phyloP scores from a whole-genome alignment of 2,113 vertebrate species.

The Platycercus adscitus region DNA sequence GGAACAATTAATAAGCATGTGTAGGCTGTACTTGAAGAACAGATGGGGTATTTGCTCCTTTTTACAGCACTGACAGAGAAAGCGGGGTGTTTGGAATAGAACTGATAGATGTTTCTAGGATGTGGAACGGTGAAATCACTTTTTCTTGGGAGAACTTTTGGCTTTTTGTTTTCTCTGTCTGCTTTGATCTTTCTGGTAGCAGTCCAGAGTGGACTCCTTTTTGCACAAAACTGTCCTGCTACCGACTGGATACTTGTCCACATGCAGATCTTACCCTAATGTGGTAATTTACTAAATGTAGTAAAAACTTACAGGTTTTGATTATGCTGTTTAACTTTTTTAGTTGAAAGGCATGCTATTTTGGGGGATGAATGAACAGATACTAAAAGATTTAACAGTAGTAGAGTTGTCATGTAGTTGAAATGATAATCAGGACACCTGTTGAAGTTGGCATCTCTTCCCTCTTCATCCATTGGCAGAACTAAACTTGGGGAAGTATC shows the following conservation, averaged over 20 bases:
- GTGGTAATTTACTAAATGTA: neutral
- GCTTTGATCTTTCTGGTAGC: neutral
- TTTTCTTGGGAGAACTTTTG: neutral
- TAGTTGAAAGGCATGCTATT: neutral
- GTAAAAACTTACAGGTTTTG: neutral
- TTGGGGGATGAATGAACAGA: neutral
- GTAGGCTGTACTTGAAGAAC: neutral
- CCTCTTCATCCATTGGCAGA: neutral
- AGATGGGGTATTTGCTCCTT: neutral
- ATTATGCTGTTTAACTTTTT: neutral
- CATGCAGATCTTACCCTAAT: neutral
- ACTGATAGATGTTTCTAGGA: neutral
- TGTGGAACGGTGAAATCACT: neutral
- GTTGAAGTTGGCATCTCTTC: neutral
- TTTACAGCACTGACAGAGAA: neutral
- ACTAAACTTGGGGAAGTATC: neutral
- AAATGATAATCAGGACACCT: neutral
- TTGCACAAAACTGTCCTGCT: neutral
- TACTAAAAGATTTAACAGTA: neutral
- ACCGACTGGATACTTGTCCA: neutral
- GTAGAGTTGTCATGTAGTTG: neutral
- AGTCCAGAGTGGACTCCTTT: neutral
- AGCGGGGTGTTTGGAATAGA: neutral
- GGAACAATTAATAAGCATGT: neutral
- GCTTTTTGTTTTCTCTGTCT: neutral